phyloP scores from a whole-genome alignment of 2,113 vertebrate genomes.

The Scophthalmus maximus region DNA sequence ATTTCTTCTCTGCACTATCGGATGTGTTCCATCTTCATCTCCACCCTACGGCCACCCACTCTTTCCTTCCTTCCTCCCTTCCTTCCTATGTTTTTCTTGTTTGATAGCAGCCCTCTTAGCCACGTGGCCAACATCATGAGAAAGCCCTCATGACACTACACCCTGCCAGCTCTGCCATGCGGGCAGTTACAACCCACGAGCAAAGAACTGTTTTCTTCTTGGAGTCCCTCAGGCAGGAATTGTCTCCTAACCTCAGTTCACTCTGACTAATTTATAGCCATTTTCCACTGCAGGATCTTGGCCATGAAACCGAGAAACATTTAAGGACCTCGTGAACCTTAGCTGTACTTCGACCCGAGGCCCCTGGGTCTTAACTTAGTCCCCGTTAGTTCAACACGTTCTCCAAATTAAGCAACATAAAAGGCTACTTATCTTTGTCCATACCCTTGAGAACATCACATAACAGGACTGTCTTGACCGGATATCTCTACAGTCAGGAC shows the following conservation, averaged over 20 bases:
- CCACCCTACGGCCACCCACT: background rate
- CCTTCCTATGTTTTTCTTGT: conserved; percentile 16
- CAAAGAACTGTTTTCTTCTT: background rate
- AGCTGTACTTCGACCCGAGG: background rate
- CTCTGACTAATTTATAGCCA: conserved; percentile 5
- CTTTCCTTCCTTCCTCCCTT: conserved; percentile 1
- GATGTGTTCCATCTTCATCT: background rate
- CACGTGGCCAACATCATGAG: conserved; percentile 56
- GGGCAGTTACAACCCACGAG: conserved; percentile 29
- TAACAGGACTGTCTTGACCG: background rate
- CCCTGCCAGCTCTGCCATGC: conserved; percentile 58
- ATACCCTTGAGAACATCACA: background rate
- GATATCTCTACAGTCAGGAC: background rate
- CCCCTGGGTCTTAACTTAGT: background rate
- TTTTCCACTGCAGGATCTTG: background rate
- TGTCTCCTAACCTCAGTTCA: conserved; percentile 25
- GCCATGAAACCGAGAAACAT: background rate
- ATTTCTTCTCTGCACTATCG: background rate
- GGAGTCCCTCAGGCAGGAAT: conserved; percentile 9
- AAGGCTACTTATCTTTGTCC: background rate
- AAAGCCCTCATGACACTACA: conserved; percentile 58
- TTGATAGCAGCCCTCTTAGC: conserved; percentile 13
- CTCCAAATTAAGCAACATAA: background rate
- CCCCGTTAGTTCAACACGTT: background rate
- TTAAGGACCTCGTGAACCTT: background rate